phyloP scores from a whole-genome alignment of 2,113 vertebrate species.

The Pyrgilauda ruficollis region DNA sequence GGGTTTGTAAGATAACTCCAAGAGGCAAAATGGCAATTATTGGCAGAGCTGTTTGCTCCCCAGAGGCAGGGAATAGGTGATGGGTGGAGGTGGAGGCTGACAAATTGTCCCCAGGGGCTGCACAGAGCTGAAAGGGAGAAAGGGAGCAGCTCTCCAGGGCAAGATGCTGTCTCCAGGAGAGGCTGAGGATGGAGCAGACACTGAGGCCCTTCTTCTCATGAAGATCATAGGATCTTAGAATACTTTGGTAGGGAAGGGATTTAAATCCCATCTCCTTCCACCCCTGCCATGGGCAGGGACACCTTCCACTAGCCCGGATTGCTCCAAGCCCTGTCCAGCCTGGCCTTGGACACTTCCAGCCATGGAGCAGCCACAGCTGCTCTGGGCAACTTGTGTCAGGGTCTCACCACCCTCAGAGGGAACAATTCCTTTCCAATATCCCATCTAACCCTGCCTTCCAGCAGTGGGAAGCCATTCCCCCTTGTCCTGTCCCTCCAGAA shows the following conservation, averaged over 20 bases:
- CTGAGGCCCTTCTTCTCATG: not conserved
- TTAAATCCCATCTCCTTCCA: not conserved
- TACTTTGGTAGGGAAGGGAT: not conserved
- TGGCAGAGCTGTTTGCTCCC: not conserved
- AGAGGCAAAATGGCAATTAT: not conserved
- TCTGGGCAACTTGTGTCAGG: not conserved
- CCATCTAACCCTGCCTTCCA: not conserved
- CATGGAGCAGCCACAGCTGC: not conserved
- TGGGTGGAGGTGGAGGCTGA: not conserved
- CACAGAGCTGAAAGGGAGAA: not conserved
- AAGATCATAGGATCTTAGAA: not conserved
- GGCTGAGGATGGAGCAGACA: not conserved
- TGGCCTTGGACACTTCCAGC: not conserved
- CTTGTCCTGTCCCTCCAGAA: not conserved
- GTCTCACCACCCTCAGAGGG: accelerated
- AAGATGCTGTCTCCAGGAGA: not conserved
- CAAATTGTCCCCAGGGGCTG: not conserved
- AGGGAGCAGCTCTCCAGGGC: not conserved
- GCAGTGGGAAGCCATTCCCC: not conserved
- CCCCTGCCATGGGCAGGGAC: not conserved
- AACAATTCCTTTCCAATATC: not conserved
- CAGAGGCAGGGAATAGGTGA: not conserved
- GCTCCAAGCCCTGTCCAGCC: accelerated
- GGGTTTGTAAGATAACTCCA: not conserved
- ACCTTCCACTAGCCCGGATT: accelerated